phyloP scores from a whole-genome alignment of 23 tunicate genomes.

The Ascidia mentula region DNA sequence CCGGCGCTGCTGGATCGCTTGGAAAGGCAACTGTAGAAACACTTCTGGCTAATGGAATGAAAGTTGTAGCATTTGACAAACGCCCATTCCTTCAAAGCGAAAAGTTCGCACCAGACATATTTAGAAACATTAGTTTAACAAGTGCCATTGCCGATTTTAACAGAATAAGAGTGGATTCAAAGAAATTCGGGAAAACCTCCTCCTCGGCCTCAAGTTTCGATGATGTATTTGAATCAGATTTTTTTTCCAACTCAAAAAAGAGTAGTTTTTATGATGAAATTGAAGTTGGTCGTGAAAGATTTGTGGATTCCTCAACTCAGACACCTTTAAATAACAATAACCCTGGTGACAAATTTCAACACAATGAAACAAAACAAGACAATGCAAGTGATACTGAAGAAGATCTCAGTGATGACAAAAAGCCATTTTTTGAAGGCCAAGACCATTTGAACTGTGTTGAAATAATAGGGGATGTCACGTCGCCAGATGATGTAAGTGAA shows the following conservation, averaged over 20 bases:
- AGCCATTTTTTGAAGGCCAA: constrained; percentile 13
- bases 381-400: too few species aligned
- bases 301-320: too few species aligned
- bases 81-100: not conserved
- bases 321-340: too few species aligned
- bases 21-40: constrained; percentile 78
- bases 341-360: too few species aligned
- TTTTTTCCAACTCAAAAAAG: not conserved
- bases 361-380: too few species aligned
- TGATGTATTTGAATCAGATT: not conserved
- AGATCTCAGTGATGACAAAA: not conserved
- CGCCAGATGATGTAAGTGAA: constrained; percentile 51
- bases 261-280: not conserved
- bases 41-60: constrained; percentile 51
- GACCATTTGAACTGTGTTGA: constrained; percentile 57
- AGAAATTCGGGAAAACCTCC: too few species aligned
- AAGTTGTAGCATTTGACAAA: constrained; percentile 74
- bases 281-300: not conserved
- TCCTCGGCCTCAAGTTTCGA: too few species aligned
- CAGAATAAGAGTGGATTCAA: too few species aligned
- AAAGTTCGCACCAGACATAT: too few species aligned
- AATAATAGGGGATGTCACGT: constrained; percentile 76
- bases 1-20: constrained; percentile 93
- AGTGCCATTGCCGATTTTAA: too few species aligned
- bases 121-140: too few species aligned